Evolutionary conservation across 92 coral and sea anemone species (phyloP).

Genomic region (Isaurus tuberculatus): DNA sequence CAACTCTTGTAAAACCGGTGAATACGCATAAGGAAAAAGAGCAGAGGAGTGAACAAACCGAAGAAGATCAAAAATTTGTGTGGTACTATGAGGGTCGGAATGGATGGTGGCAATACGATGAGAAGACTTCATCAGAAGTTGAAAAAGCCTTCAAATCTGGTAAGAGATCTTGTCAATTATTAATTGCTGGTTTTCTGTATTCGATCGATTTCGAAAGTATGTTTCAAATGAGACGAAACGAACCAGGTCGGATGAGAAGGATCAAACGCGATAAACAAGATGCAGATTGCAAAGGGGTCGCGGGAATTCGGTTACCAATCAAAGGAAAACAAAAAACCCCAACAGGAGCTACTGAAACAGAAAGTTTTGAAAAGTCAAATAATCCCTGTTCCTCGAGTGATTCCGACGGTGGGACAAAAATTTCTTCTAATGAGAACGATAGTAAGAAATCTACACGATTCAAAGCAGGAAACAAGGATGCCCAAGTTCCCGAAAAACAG

Average conservation of each 20-base stretch:
- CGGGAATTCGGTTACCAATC: slow-evolving; percentile 73
- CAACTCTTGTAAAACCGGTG: slow-evolving; percentile 82
- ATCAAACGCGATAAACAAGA: slow-evolving; percentile 91
- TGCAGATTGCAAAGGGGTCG: slow-evolving; percentile 95
- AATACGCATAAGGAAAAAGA: slow-evolving; percentile 29
- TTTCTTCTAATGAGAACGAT: neutral
- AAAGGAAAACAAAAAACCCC: slow-evolving; percentile 29
- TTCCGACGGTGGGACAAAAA: neutral
- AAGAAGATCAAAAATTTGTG: slow-evolving; percentile 60
- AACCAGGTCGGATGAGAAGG: slow-evolving; percentile 93
- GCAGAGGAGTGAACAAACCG: slow-evolving; percentile 39
- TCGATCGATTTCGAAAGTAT: slow-evolving; percentile 95
- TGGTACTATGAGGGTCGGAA: slow-evolving; percentile 99
- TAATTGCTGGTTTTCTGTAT: slow-evolving; percentile 96
- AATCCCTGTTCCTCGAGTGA: neutral
- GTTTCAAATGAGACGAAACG: slow-evolving; percentile 97
- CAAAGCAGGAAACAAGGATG: neutral
- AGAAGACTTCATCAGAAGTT: slow-evolving; percentile 86
- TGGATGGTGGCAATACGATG: slow-evolving; percentile 99
- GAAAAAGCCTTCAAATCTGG: slow-evolving; percentile 91
- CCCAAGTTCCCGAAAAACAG: neutral
- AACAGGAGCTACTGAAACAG: neutral
- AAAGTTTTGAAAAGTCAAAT: slow-evolving; percentile 13
- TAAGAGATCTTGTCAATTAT: slow-evolving; percentile 91
- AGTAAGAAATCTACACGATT: neutral